Evolutionary conservation across 2,888 invertebrate species (phyloP).

Genomic region (Sminthurides aquaticus): DNA sequence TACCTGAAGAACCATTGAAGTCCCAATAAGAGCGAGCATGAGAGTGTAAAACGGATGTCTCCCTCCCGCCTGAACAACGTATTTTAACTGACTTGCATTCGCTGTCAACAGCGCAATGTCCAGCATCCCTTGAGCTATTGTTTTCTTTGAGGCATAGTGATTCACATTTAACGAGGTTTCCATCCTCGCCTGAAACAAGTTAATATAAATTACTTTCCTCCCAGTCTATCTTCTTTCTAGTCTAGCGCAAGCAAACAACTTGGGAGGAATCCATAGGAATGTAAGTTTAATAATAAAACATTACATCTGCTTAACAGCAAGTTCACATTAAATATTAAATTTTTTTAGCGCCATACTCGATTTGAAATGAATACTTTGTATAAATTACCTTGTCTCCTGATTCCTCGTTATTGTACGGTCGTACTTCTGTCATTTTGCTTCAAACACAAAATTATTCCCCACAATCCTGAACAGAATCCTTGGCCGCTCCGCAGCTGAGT

Average conservation of each 20-base stretch:
- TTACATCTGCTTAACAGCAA: too few relatives aligned
- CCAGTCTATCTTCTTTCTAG: too few relatives aligned
- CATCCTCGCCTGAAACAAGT: not conserved
- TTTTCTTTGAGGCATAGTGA: conserved; percentile 83
- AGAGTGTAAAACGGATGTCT: conserved; percentile 77
- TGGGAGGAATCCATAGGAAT: too few relatives aligned
- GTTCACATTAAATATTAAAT: too few relatives aligned
- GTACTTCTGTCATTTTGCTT: not conserved
- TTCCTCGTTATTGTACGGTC: not conserved
- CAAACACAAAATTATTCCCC: not conserved
- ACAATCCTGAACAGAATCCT: too few relatives aligned
- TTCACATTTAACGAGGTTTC: conserved; percentile 60
- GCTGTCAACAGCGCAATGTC: conserved; percentile 79
- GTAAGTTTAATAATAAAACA: too few relatives aligned
- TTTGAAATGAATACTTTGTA: too few relatives aligned
- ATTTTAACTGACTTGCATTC: conserved; percentile 79
- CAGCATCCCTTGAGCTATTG: conserved; percentile 81
- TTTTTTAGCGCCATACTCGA: too few relatives aligned
- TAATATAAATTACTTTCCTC: too few relatives aligned
- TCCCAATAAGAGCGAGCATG: conserved; percentile 67
- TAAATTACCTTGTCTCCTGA: not conserved
- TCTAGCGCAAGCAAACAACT: too few relatives aligned
- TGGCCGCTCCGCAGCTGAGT: too few relatives aligned
- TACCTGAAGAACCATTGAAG: conserved; percentile 79
- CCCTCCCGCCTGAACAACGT: conserved; percentile 64